Conservation (phyloP, 2,797 vertebrate genomes). For the Argyrosomus regius region DNA sequence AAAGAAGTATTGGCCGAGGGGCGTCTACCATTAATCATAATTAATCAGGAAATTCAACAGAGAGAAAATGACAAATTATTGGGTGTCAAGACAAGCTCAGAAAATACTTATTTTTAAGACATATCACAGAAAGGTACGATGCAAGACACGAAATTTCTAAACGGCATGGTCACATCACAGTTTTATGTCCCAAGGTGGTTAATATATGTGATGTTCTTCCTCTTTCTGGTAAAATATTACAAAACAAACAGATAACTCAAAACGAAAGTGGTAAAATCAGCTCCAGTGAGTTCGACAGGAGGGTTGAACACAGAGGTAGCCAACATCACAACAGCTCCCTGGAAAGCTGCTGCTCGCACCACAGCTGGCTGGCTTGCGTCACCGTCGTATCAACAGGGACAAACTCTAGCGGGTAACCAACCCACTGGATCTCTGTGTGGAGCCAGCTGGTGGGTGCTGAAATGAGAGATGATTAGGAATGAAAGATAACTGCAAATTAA, state of each 20-base stretch:
- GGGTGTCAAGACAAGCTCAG: too few species aligned
- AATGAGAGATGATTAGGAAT: constrained; percentile 62
- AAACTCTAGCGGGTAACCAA: constrained; percentile 43
- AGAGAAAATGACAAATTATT: too few species aligned
- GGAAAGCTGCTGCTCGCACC: constrained; percentile 56
- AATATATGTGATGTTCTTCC: too few species aligned
- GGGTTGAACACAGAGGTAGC: constrained; percentile 3
- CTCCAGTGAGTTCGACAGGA: not conserved
- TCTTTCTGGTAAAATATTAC: too few species aligned
- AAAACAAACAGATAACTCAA: not conserved
- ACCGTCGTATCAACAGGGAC: constrained; percentile 47
- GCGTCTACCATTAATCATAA: too few species aligned
- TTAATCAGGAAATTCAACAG: too few species aligned
- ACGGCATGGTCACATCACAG: too few species aligned
- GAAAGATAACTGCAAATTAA: constrained; percentile 68
- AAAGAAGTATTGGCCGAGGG: too few species aligned
- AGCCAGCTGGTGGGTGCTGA: constrained; percentile 69
- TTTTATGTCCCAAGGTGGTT: too few species aligned
- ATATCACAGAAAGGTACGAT: too few species aligned
- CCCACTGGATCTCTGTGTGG: constrained; percentile 31
- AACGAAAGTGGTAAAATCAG: not conserved
- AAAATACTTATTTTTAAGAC: too few species aligned
- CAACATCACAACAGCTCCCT: constrained; percentile 27
- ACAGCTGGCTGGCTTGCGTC: constrained; percentile 67
- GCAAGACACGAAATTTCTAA: too few species aligned